Conservation (phyloP, 2,113 vertebrate species). For the cat (Felis catus) region F.catus_Fca126_mat1.0 CM031420.1:109575001-109575500, state of each 20-base stretch:
- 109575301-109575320: background rate
- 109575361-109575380: background rate
- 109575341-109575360: conserved; percentile 1
- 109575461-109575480: background rate
- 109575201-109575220: conserved; percentile 38
- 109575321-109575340: background rate
- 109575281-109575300: background rate
- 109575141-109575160: conserved; percentile 68
- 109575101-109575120: conserved; percentile 65
- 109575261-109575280: background rate
- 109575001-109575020: background rate
- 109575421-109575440: background rate
- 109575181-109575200: conserved; percentile 70
- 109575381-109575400: background rate
- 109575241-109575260: conserved; percentile 4
- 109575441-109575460: background rate
- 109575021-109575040: conserved; percentile 18
- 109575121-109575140: conserved; percentile 58
- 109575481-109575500: background rate
- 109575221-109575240: conserved; percentile 47
- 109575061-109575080: conserved; percentile 67
- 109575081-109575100: background rate
- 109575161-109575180: conserved; percentile 68
- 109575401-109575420: background rate
- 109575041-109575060: conserved; percentile 69